Base-by-base conservation (phyloP, 2,888 invertebrate genomes). In the Germaria angustata region DNA sequence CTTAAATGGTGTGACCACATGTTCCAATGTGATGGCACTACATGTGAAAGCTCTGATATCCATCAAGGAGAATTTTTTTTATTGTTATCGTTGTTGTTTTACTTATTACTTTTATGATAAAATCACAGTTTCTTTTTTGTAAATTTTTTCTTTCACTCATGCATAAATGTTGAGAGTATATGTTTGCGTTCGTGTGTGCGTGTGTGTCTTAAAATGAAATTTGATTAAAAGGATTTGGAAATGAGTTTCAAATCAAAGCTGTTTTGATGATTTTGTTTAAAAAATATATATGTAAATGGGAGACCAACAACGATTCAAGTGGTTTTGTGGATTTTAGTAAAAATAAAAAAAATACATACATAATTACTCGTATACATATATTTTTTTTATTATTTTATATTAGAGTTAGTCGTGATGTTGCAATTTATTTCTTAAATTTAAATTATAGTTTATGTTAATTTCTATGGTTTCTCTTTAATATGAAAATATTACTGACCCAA, bases 1-100 rank as follows among this genome's bases (percentile, higher is more conserved):
- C 15, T 51, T n/a, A 63, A 63, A 63, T 63, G 41, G 13, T 53
- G 32, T 44, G 63, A 73, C 24, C 73, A 73, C 41, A 72, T 61
- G 63, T 41, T 72, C n/a, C 34, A 32, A 20, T 46, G 36, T 59
- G 22, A 24, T 39, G 22, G 9, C 22, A 28, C 11, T 32, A 32
- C 13, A 51, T 17, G 34, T 41, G 20, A 61, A 20, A 73, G 28
- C 20, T 63, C 22, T 15, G 32, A 32, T 51, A 63, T 53, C 53
- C 63, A 53, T 63, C 53, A 73, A 73, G 51, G 22, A 11, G 41
- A 8, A 39, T 39, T 51, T 4, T 55, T 68, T 2, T 51, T 53
- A 20, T 59, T 59, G 22, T n/a, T 59, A 6, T 28, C 28, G 6
- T 28, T 5, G 4, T 28, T 28, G 28, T 6, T 28, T 28, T 3